Base-by-base conservation (phyloP, 2,113 vertebrate species). In the Thinocorus orbignyianus region DNA sequence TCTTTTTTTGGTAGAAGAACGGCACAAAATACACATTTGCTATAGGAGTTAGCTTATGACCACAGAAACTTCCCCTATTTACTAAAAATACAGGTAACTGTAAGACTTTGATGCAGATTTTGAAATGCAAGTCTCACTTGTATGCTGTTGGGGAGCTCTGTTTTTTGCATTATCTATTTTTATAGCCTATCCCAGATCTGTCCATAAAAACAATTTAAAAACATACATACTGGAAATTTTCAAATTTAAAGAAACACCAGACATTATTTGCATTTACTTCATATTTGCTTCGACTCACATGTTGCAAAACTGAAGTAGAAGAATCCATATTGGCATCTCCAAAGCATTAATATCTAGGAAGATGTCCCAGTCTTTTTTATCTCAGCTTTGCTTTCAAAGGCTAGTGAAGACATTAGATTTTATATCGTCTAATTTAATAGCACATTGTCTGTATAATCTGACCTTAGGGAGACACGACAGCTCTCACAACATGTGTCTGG, bases 401-500 rank as follows among this genome's bases (percentile, higher is more conserved):
- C 35, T 54, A 4, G 2, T 1, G 4, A 80, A 82, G 46, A 48
- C 26, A 25, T 55, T 14, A 35, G 5, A 51, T 55, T 20, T 42
- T 5, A 1, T 33, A 33, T 13, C 0, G 1, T 30, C 66, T 46
- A 18, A 89, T 68, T 74, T 55, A 41, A 4, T 5, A 26, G 15
- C 64, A 8, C 28, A 9, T 1, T 4, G 6, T 51, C 51, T 66
- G 54, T 20, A 57, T 24, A 20, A 13, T 15, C 9, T 39, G 62
- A 39, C 46, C 68, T n/a, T 7, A 6, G 0, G 2, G 69, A 58
- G 37, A 39, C 1, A 2, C 0, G 0, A 33, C 49, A 70, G 7
- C 37, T 55, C 42, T 68, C 69, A 14, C 17, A 10, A 13, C 1
- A 52, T 5, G 35, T 10, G 71, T 20, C 65, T 8, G 48, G 66